Evolutionary conservation across 2,797 vertebrate species (phyloP).

Genomic region (Ctenopoma multispine): DNA sequence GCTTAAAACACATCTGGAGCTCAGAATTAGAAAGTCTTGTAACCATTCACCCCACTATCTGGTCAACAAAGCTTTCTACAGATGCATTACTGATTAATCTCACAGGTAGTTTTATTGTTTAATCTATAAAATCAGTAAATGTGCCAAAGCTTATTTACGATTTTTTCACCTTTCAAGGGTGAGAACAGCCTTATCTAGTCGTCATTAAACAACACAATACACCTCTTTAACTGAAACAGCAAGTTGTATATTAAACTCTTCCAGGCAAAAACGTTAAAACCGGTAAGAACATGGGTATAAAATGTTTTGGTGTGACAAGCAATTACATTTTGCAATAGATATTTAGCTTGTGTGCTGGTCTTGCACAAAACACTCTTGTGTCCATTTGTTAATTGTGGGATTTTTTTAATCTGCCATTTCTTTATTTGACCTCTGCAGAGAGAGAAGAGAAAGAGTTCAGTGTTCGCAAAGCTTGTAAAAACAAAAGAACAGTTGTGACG

Average conservation of each 20-base stretch:
- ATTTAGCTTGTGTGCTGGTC: too few species aligned
- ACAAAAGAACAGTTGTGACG: slow-evolving; percentile 50
- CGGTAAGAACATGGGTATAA: too few species aligned
- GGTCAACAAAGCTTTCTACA: too few species aligned
- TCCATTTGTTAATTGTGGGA: background rate
- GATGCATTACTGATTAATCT: background rate
- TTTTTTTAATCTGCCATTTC: background rate
- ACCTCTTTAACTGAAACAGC: too few species aligned
- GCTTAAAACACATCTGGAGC: too few species aligned
- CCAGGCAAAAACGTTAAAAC: too few species aligned
- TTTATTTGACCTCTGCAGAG: slow-evolving; percentile 15
- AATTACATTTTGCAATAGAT: too few species aligned
- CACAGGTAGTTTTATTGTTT: background rate
- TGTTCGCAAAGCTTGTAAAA: slow-evolving; percentile 42
- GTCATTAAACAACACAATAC: too few species aligned
- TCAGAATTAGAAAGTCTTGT: background rate
- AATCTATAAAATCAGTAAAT: background rate
- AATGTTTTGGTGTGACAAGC: too few species aligned
- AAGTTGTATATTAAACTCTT: too few species aligned
- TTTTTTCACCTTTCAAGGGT: background rate
- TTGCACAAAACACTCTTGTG: background rate
- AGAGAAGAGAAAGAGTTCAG: slow-evolving; percentile 18
- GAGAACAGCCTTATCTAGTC: too few species aligned
- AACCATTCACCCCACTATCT: background rate
- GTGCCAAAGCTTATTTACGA: background rate